Conservation (phyloP, 1,140 invertebrate species). For the Drosophila tani region DNA sequence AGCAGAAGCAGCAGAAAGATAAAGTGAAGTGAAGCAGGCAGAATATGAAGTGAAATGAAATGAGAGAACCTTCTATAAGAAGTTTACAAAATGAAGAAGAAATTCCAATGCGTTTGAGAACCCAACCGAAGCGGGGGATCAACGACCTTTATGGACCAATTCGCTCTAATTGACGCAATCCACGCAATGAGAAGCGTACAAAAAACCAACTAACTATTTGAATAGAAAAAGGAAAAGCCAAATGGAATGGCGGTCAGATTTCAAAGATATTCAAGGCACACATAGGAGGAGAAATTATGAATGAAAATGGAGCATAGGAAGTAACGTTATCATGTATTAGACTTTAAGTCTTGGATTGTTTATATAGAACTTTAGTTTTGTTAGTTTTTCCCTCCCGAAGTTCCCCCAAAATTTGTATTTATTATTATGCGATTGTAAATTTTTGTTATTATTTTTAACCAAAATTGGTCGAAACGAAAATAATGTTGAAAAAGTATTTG, state of each 20-base stretch:
- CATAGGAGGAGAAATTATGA: constrained; percentile 12
- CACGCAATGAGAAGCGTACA: constrained; percentile 74
- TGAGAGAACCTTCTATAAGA: constrained; percentile 74
- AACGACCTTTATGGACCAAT: constrained; percentile 83
- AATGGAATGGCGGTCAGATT: constrained; percentile 24
- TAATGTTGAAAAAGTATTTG: constrained; percentile 75
- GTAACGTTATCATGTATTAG: constrained; percentile 71
- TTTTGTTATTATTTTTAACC: constrained; percentile 60
- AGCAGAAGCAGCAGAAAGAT: constrained; percentile 6
- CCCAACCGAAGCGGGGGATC: constrained; percentile 45
- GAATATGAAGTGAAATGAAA: constrained; percentile 39
- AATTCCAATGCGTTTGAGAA: constrained; percentile 73
- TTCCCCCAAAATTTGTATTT: constrained; percentile 33
- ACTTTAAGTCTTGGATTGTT: constrained; percentile 77
- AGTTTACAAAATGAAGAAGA: constrained; percentile 59
- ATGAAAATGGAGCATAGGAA: constrained; percentile 3
- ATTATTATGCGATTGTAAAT: constrained; percentile 63
- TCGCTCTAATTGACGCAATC: constrained; percentile 83
- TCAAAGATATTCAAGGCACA: constrained; percentile 24
- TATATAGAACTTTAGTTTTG: constrained; percentile 58
- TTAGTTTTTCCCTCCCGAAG: constrained; percentile 28
- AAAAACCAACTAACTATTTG: constrained; percentile 55
- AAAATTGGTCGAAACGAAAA: constrained; percentile 63
- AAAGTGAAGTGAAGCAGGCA: constrained; percentile 35
- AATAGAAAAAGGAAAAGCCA: constrained; percentile 46